Evolutionary conservation across 2,888 invertebrate genomes (phyloP), one percentile per base, ranked within the genome.

Genomic region (Eristalis intricaria): DNA sequence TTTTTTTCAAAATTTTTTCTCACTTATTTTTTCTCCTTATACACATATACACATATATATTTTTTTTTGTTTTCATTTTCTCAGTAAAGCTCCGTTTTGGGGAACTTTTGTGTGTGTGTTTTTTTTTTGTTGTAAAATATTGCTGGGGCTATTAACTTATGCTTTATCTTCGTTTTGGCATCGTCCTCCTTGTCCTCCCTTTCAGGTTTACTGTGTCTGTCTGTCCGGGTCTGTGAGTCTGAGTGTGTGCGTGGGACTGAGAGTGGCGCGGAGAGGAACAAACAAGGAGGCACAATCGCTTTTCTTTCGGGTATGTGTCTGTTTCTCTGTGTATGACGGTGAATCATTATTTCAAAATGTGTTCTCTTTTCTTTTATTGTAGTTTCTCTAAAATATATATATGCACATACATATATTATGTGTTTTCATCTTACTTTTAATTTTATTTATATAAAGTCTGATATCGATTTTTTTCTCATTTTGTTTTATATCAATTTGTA

Each of bases 361-460:
- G 40, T 70, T 75, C 65, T 76, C 13, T 73, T 38, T 69, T 35
- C 50, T 58, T 23, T 35, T 58, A 19, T 71, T 71, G 10, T 35
- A 19, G 64, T 76, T 85, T 73, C 50, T 81, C 70, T 73, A 80
- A 80, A 80, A 80, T 80, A 86, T 81, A 86, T 81, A 81, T 66
- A 80, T 69, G 68, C 71, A 82, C 81, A 82, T 77, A 75, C 78
- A 84, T 74, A 84, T 84, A 84, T 84, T 40, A 66, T 75, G 74
- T 35, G 43, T 43, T 74, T 75, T 80, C 76, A 68, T 71, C 83
- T 81, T 81, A 85, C 76, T 80, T 85, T 29, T 81, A n/a, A n/a
- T 81, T 76, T 81, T 81, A 76, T 81, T 71, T 73, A 85, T 79
- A 79, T 84, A 79, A 85, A 85, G 85, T 81, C 76, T 85, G 85